Evolutionary conservation across 2,888 invertebrate species (phyloP), one percentile per base, ranked within the genome.

Genomic region (Ceriagrion tenellum): DNA sequence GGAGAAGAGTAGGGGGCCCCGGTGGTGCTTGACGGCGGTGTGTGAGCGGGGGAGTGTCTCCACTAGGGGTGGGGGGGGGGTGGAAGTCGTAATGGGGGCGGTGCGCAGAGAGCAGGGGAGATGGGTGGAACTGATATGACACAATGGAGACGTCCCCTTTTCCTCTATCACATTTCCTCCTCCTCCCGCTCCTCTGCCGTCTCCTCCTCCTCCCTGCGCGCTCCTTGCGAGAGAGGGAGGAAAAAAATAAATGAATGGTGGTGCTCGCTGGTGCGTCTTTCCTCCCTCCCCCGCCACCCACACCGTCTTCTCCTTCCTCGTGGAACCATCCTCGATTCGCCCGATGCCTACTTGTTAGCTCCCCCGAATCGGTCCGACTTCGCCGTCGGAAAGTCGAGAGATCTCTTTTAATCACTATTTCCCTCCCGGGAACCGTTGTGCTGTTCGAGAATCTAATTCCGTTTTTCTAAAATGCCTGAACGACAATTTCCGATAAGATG

Each of bases 81-180:
- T 13, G 74, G 35, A 35, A 81, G 81, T 81, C 35, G 81, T 81
- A 81, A 81, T 81, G 81, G 81, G 81, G 81, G 81, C 35, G 81
- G 81, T 81, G 81, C 35, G 59, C 81, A 35, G 59, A 2, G 59
- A 30, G 16, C 23, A 35, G 81, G 81, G 81, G 81, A 81, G 81
- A 81, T 81, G 26, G 30, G 35, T 30, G 81, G 30, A 81, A 35
- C 81, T 26, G 81, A 81, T 81, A 81, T 35, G 81, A 81, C 81
- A 81, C 81, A 81, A 81, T 81, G 35, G 81, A 35, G 30, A 81
- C 81, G 35, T 35, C 26, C 30, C 35, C 81, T 69, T n/a, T 69
- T 18, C 69, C 59, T 69, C 69, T 69, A 69, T 69, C 69, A 69
- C 69, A n/a, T 69, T 69, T 69, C 69, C 69, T 69, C 81, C 81